Evolutionary conservation across 2,113 vertebrate species (phyloP).

Genomic region (Bucco capensis): DNA sequence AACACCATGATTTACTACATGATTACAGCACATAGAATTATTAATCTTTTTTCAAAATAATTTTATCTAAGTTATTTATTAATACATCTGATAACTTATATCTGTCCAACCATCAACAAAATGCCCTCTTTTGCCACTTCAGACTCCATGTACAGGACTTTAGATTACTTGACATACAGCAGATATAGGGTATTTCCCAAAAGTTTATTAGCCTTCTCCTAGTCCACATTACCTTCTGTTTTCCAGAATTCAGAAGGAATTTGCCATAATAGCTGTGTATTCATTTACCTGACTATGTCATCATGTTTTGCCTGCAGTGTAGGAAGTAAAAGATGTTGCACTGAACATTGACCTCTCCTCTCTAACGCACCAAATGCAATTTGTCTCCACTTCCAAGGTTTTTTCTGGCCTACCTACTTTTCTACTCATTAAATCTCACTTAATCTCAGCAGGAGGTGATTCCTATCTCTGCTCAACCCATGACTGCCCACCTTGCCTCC

Average conservation of each 20-base stretch:
- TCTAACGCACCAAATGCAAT: neutral
- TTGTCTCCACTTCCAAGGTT: neutral
- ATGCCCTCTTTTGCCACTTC: neutral
- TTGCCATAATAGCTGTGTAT: neutral
- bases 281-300: neutral
- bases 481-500: neutral
- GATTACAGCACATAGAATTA: neutral
- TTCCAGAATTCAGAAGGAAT: neutral
- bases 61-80: neutral
- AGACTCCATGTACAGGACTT: neutral
- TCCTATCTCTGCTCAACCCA: neutral
- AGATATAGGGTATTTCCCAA: neutral
- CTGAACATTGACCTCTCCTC: neutral
- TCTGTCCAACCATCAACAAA: neutral
- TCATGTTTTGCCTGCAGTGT: neutral
- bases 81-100: neutral
- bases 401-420: neutral
- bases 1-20: neutral
- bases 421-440: neutral
- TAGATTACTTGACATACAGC: rapidly evolving
- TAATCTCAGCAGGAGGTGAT: neutral
- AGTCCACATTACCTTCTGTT: neutral
- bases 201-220: neutral
- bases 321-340: neutral
- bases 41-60: neutral